Conservation (phyloP, 2,797 vertebrate genomes). For the Hypotaenidia philippensis region DNA sequence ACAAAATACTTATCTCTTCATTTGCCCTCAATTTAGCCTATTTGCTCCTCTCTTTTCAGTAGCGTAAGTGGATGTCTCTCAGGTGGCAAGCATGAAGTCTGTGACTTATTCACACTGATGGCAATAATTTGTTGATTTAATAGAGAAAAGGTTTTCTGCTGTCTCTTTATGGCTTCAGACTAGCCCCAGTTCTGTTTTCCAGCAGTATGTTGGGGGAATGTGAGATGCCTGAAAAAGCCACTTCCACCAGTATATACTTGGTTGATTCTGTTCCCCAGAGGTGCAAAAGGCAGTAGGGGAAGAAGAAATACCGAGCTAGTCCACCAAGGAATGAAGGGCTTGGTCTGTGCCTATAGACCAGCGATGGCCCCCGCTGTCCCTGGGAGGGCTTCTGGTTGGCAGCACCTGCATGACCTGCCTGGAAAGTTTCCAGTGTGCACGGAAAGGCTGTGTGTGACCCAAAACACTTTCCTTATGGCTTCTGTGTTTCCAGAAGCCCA, state of each 20-base stretch:
- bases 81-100: neutral
- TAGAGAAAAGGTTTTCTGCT: neutral
- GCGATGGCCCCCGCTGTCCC: accelerated
- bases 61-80: neutral
- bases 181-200: neutral
- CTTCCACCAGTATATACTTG: neutral
- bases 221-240: neutral
- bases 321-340: neutral
- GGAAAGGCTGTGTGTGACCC: neutral
- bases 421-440: neutral
- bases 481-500: neutral
- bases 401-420: neutral
- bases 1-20: neutral
- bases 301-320: neutral
- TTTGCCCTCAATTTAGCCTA: neutral
- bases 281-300: neutral
- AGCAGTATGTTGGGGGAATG: neutral
- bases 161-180: neutral
- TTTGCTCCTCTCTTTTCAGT: neutral
- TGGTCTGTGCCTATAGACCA: neutral
- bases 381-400: neutral
- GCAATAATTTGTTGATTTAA: neutral
- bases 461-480: neutral
- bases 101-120: neutral
- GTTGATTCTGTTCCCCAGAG: neutral